Conservation (phyloP, 2,113 vertebrate genomes). For the Lepus europaeus region DNA sequence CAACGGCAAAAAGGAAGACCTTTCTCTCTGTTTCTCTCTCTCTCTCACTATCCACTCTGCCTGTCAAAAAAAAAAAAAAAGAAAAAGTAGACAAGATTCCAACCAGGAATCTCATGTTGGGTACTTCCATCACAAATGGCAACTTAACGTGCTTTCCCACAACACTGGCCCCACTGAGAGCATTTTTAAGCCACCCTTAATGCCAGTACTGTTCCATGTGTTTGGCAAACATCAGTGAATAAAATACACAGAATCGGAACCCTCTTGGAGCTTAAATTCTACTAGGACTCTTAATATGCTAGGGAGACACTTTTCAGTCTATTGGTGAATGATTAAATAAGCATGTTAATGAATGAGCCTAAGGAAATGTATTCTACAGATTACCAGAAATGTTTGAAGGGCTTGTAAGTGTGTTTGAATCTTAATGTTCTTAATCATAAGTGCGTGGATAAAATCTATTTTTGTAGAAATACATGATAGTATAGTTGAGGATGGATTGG, state of each 20-base stretch:
- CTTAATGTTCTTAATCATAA: neutral
- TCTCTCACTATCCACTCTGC: too few species aligned
- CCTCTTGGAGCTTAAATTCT: neutral
- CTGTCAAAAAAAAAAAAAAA: too few species aligned
- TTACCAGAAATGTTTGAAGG: neutral
- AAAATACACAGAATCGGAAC: neutral
- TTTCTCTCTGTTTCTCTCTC: too few species aligned
- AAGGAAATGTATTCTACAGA: neutral
- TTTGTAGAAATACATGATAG: neutral
- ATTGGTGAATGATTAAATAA: neutral
- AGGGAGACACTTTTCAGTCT: neutral
- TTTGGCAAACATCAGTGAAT: slow-evolving; percentile 19
- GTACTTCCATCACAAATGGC: too few species aligned
- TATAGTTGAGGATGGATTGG: neutral
- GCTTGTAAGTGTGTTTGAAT: neutral
- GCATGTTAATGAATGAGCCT: neutral
- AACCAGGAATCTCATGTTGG: too few species aligned
- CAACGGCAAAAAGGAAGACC: too few species aligned
- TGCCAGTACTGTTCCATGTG: neutral
- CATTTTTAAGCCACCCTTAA: neutral
- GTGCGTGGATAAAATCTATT: neutral
- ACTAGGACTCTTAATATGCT: neutral
- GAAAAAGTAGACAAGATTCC: too few species aligned
- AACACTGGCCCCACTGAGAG: too few species aligned
- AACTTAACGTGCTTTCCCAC: too few species aligned